A percentile compares a stretch with the other conserved stretches of the same genome.
Conservation (phyloP, 2,113 vertebrate species). For the Catharus minimus region DNA sequence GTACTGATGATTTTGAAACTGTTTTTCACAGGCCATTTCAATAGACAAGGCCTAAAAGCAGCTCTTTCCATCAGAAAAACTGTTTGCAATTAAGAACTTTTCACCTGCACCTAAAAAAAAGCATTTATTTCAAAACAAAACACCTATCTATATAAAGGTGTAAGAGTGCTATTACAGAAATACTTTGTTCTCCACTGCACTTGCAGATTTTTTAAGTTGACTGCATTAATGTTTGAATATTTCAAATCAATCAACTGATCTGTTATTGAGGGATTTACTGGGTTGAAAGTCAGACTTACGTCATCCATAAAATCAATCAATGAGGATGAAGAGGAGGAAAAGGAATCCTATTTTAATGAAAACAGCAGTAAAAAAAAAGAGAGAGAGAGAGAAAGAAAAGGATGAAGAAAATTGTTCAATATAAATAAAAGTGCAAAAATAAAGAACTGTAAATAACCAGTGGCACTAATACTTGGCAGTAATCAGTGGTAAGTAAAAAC, state of each 20-base stretch:
- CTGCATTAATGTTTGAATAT: constrained; percentile 64
- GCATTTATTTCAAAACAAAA: background rate
- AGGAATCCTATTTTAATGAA: constrained; percentile 90
- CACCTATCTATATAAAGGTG: background rate
- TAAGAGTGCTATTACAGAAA: background rate
- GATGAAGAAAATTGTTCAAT: constrained; percentile 70
- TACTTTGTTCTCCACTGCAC: background rate
- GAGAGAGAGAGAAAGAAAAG: constrained; percentile 69
- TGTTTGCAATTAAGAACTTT: background rate
- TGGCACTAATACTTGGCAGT: constrained; percentile 1
- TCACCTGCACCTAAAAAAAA: background rate
- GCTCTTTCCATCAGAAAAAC: background rate
- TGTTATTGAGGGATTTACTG: constrained; percentile 68
- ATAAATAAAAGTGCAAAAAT: constrained; percentile 72
- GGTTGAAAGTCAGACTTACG: constrained; percentile 86
- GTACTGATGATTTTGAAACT: background rate
- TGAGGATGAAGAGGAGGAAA: constrained; percentile 94
- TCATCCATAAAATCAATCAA: constrained; percentile 98
- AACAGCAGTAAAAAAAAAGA: constrained; percentile 79
- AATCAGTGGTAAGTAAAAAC: too few relatives aligned
- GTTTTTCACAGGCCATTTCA: background rate
- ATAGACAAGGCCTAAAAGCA: background rate
- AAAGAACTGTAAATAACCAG: constrained; percentile 67
- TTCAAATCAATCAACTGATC: constrained; percentile 62
- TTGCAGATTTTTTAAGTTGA: constrained; percentile 53